Conservation (phyloP, 53 echinoderm and acorn worm species). For the Luidia sarsii region DNA sequence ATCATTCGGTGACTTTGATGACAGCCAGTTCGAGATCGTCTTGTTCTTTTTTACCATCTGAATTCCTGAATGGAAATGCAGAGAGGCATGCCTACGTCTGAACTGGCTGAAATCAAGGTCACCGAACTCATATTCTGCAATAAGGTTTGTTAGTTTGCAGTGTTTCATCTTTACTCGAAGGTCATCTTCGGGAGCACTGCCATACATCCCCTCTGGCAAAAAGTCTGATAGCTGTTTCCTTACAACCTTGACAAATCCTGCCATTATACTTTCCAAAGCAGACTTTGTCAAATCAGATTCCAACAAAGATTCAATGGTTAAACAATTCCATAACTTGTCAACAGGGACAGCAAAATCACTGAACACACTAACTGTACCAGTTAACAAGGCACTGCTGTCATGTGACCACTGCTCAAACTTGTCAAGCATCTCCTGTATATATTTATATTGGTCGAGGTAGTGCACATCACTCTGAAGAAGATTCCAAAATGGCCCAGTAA, state of each 20-base stretch:
- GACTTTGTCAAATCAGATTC: conserved; percentile 7
- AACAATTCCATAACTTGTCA: conserved; percentile 26
- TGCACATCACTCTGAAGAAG: no score
- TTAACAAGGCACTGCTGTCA: conserved; percentile 9
- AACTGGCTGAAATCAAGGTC: conserved; percentile 59
- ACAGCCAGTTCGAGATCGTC: conserved; percentile 28
- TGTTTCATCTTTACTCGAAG: conserved; percentile 36
- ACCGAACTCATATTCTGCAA: conserved; percentile 57
- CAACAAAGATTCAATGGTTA: background rate
- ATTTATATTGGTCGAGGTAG: no score
- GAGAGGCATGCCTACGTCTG: conserved; percentile 41
- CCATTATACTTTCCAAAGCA: conserved; percentile 23
- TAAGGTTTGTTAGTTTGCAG: conserved; percentile 57
- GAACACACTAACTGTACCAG: background rate
- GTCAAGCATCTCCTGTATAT: conserved; percentile 35
- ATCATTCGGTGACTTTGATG: background rate
- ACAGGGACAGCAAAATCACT: background rate
- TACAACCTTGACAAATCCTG: conserved; percentile 49
- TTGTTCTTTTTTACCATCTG: conserved; percentile 30
- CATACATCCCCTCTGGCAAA: conserved; percentile 44
- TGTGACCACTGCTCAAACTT: conserved; percentile 36
- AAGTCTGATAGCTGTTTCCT: conserved; percentile 50
- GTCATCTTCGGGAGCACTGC: conserved; percentile 25
- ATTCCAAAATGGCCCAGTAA: conserved; percentile 58
- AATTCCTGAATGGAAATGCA: conserved; percentile 18